Percentiles rank a stretch among this genome's conserved stretches.
Evolutionary conservation across 2,888 invertebrate genomes (phyloP).

Genomic region (Hypomecis atomaria): DNA sequence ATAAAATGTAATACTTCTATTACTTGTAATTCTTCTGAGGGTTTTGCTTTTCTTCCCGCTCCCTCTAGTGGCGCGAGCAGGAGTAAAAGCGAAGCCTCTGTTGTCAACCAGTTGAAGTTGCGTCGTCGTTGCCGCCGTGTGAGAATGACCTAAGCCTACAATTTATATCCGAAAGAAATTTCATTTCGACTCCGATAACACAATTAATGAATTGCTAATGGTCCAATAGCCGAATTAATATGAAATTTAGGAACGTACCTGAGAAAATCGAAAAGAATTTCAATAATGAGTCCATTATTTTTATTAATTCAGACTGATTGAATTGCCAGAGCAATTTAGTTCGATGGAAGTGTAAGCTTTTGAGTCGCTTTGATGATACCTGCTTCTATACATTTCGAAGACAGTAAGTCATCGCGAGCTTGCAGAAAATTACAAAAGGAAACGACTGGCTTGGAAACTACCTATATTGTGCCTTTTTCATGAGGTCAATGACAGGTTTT

Average conservation of each 20-base stretch:
- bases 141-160: conserved; percentile 12
- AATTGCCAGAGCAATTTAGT: conserved; percentile 24
- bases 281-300: conserved; percentile 21
- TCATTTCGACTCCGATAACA: conserved; percentile 17
- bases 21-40: too few relatives aligned
- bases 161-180: conserved; percentile 26
- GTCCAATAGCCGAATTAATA: conserved; percentile 9
- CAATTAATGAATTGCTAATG: conserved; percentile 29
- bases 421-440: background rate
- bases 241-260: conserved; percentile 12
- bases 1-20: too few relatives aligned
- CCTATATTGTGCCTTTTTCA: background rate
- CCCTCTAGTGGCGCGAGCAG: too few relatives aligned
- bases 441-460: background rate
- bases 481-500: background rate
- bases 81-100: too few relatives aligned
- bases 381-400: conserved; percentile 3
- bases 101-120: too few relatives aligned
- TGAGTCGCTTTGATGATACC: conserved; percentile 19
- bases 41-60: too few relatives aligned
- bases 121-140: too few relatives aligned
- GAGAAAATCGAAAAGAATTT: conserved; percentile 14
- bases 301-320: conserved; percentile 24
- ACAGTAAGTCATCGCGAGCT: conserved; percentile 12
- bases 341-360: conserved; percentile 17